These are phyloP conservation scores for Proales similis DNA, from an alignment of 1,140 invertebrate genomes.

Conservation along the genomic window DNA sequence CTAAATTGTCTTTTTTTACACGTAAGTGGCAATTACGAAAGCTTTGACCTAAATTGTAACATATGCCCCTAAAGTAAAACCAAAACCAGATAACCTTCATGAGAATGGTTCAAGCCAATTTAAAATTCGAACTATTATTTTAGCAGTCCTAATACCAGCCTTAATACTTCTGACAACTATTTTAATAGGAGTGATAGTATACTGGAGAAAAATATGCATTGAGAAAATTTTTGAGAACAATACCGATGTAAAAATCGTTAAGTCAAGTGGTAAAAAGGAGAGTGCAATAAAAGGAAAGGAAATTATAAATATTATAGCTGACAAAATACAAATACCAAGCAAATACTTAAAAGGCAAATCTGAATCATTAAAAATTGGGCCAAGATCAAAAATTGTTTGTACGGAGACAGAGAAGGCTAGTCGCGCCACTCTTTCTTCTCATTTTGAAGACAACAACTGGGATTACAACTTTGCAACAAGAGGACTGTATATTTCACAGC, in stretches of 20 bases:
- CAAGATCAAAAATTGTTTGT: slow-evolving; percentile 2
- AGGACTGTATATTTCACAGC: slow-evolving; percentile 21
- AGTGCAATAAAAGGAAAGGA: not conserved
- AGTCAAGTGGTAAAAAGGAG: too few species aligned
- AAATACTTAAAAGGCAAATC: slow-evolving; percentile 7
- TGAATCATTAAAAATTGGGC: not conserved
- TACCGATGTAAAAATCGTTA: too few species aligned
- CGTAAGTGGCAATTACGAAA: not conserved
- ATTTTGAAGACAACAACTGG: slow-evolving; percentile 27
- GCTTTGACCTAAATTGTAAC: not conserved
- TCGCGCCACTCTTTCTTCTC: slow-evolving; percentile 27
- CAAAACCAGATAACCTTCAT: not conserved
- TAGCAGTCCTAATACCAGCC: too few species aligned
- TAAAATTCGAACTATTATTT: too few species aligned
- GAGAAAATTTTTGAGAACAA: too few species aligned
- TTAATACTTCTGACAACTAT: too few species aligned
- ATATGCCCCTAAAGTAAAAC: not conserved
- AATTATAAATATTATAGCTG: not conserved
- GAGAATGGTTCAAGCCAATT: too few species aligned
- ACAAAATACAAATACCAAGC: not conserved
- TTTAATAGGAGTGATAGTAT: too few species aligned
- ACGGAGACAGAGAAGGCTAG: not conserved
- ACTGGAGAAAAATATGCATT: too few species aligned
- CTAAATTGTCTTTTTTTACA: slow-evolving; percentile 28
- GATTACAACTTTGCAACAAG: slow-evolving; percentile 28